Percentiles rank a stretch among this genome's conserved stretches.
Conservation (phyloP, 2,888 invertebrate species). For the Erebia palarica region DNA sequence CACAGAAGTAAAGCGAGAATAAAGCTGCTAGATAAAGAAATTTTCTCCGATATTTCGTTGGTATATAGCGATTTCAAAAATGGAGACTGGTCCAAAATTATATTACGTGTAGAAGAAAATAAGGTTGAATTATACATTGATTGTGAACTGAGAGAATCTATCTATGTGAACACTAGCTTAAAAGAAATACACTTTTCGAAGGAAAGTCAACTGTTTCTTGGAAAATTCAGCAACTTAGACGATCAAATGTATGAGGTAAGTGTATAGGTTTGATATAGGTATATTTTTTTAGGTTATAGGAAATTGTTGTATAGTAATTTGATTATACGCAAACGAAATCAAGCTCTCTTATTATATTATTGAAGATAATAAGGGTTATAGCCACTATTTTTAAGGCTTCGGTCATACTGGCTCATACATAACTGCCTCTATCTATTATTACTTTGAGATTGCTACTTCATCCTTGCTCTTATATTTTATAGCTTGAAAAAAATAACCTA, state of each 20-base stretch:
- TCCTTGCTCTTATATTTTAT: too few relatives aligned
- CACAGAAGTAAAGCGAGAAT: not conserved
- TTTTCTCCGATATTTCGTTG: slow-evolving; percentile 9
- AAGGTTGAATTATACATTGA: slow-evolving; percentile 28
- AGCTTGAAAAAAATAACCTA: not conserved
- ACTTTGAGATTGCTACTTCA: too few relatives aligned
- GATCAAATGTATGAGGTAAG: slow-evolving; percentile 33
- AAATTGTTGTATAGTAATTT: not conserved
- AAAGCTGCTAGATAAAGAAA: not conserved
- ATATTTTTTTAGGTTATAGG: not conserved
- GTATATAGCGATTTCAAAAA: slow-evolving; percentile 2
- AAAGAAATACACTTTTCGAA: slow-evolving; percentile 26
- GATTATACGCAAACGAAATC: not conserved
- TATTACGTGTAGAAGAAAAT: slow-evolving; percentile 28
- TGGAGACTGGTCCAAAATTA: slow-evolving; percentile 32
- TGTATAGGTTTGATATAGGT: not conserved
- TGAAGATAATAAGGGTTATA: too few relatives aligned
- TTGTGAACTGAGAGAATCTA: slow-evolving; percentile 22
- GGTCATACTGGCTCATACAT: too few relatives aligned
- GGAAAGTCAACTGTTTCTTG: slow-evolving; percentile 33
- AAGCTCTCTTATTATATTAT: not conserved
- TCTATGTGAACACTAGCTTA: not conserved
- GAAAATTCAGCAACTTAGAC: slow-evolving; percentile 22
- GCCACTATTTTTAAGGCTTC: too few relatives aligned
- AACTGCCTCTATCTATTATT: too few relatives aligned